Base-by-base conservation (phyloP, 2,888 invertebrate genomes). In the Carcina quercana region DNA sequence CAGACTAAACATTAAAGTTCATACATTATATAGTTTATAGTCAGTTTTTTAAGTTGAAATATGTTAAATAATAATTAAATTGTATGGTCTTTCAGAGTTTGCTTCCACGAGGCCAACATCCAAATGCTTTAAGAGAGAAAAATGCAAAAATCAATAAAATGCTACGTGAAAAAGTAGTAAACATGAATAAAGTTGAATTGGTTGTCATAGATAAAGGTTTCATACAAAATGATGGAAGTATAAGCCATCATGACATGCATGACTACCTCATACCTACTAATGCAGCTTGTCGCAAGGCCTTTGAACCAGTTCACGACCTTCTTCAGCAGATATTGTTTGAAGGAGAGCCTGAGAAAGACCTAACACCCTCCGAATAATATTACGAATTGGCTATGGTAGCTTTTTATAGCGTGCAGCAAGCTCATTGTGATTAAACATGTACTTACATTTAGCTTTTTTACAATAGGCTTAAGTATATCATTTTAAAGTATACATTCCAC, bases 161-260 rank as follows among this genome's bases (percentile, higher is more conserved):
- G 26, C 70, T 96, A 37, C 86, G 86, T 54, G 88, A 89, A 42
- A 88, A 89, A 59, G 85, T 88, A 45, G 62, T 74, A 45, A 86
- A 86, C 43, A 73, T 91, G 52, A 79, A 88, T 42, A 91, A 91
- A 65, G 90, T 92, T 32, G 93, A 94, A 78, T 87, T 92, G 57
- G 90, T 96, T 24, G 78, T 87, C 42, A 91, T 94, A 53, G 94
- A 94, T 57, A 91, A 92, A 57, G 91, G 91, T 27, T 88, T 94
- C 45, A 83, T 94, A 33, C 92, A 92, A 68, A 86, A 86, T 27
- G 92, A 92, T 76, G 92, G 94, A 2, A 88, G 89, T 25, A 95
- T 96, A 37, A 93, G 92, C 61, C 94, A 94, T 60, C 91, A 91
- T 58, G 96, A 96, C 64, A 94, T 97, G 94, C 91, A 93, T 62